phyloP scores from a whole-genome alignment of 2,113 vertebrate species.

The Riparia riparia region DNA sequence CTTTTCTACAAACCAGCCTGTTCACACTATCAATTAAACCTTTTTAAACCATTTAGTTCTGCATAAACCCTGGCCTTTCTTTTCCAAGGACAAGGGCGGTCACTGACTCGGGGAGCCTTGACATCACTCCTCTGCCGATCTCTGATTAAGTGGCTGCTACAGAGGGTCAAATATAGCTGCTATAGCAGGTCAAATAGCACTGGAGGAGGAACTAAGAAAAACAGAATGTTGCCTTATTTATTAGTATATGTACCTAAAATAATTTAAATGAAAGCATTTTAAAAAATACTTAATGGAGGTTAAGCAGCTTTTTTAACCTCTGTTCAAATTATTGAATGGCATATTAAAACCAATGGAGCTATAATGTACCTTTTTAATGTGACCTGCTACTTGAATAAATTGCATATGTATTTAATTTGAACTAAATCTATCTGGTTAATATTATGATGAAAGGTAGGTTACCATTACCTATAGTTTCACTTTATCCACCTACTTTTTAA shows the following conservation, averaged over 20 bases:
- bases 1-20: slow-evolving; percentile 22
- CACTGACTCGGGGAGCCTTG: slow-evolving; percentile 58
- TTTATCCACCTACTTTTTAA: slow-evolving; percentile 53
- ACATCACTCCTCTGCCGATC: slow-evolving; percentile 63
- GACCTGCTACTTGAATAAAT: slow-evolving; percentile 80
- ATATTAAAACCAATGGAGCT: slow-evolving; percentile 81
- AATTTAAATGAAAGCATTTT: slow-evolving; percentile 81
- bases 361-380: slow-evolving; percentile 80
- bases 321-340: slow-evolving; percentile 82
- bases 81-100: slow-evolving; percentile 80
- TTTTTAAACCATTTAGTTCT: slow-evolving; percentile 69
- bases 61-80: slow-evolving; percentile 69
- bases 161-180: background rate
- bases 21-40: slow-evolving; percentile 74
- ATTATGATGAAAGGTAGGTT: slow-evolving; percentile 72
- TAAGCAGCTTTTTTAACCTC: slow-evolving; percentile 84
- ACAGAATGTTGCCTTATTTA: slow-evolving; percentile 74
- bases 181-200: slow-evolving; percentile 72
- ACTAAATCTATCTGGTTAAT: slow-evolving; percentile 76
- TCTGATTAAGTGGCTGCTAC: slow-evolving; percentile 77
- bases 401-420: slow-evolving; percentile 79
- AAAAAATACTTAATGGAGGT: slow-evolving; percentile 84
- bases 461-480: slow-evolving; percentile 72
- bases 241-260: slow-evolving; percentile 76
- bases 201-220: slow-evolving; percentile 54